A percentile compares a stretch with the other conserved stretches of the same genome.
phyloP scores from a whole-genome alignment of 2,797 vertebrate genomes.

The Enteromius anoplus region DNA sequence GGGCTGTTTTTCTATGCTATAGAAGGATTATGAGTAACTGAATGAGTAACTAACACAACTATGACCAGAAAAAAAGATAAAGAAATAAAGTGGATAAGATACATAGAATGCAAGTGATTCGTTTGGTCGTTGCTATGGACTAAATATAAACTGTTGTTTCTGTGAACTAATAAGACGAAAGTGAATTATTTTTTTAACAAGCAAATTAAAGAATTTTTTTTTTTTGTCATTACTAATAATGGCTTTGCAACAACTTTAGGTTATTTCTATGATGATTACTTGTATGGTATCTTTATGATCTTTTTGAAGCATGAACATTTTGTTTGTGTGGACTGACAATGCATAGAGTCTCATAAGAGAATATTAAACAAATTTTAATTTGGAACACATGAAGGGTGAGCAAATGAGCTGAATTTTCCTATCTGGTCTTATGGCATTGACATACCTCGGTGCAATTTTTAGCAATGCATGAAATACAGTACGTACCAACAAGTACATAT shows the following conservation, averaged over 20 bases:
- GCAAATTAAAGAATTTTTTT: not conserved
- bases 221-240: not conserved
- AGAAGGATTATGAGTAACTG: not conserved
- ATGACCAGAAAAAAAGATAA: not conserved
- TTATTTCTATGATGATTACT: not conserved
- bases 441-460: too few relatives aligned
- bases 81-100: not conserved
- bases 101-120: not conserved
- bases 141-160: not conserved
- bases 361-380: not conserved
- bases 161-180: not conserved
- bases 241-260: not conserved
- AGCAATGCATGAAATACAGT: too few relatives aligned
- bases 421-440: too few relatives aligned
- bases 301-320: not conserved
- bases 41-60: not conserved
- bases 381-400: not conserved
- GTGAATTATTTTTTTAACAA: not conserved
- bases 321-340: not conserved
- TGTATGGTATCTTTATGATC: not conserved
- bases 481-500: too few relatives aligned
- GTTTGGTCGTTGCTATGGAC: not conserved
- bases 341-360: not conserved
- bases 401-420: not conserved
- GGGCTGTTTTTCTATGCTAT: not conserved